A percentile compares a stretch with the other conserved stretches of the same genome.
phyloP scores from a whole-genome alignment of 2,797 vertebrate species.

The Apodemus agrarius region DNA sequence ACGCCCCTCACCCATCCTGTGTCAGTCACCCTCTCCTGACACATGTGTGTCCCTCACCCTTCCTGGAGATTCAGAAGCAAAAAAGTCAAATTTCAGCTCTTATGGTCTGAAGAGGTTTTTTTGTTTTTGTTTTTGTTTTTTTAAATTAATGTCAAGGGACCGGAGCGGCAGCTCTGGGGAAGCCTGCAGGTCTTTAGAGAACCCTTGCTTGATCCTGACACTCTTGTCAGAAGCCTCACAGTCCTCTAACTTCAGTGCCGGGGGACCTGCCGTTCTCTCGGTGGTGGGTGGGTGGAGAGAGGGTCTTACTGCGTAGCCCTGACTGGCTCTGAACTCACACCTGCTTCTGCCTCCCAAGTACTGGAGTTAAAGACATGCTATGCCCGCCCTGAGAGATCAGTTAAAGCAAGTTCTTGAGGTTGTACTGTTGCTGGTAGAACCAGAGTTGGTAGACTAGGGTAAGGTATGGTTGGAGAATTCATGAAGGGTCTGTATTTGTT shows the following conservation, averaged over 20 bases:
- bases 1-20: not conserved
- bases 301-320: not conserved
- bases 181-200: not conserved
- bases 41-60: too few relatives aligned
- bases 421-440: not conserved
- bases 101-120: not conserved
- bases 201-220: not conserved
- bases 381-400: not conserved
- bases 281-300: not conserved
- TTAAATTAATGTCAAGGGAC: not conserved
- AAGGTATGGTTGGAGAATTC: not conserved
- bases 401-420: not conserved
- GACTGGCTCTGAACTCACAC: not conserved
- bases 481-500: not conserved
- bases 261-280: not conserved
- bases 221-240: not conserved
- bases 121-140: too few relatives aligned
- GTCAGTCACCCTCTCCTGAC: not conserved
- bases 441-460: not conserved
- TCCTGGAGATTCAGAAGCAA: not conserved
- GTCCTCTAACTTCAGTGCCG: not conserved
- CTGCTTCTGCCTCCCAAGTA: not conserved
- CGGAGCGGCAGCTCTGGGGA: not conserved
- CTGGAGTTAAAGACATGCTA: not conserved
- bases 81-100: conserved; percentile 23